Percentiles rank a stretch among this genome's conserved stretches.
Evolutionary conservation across 2,797 vertebrate species (phyloP).

Genomic region (Nannoperca australis): DNA sequence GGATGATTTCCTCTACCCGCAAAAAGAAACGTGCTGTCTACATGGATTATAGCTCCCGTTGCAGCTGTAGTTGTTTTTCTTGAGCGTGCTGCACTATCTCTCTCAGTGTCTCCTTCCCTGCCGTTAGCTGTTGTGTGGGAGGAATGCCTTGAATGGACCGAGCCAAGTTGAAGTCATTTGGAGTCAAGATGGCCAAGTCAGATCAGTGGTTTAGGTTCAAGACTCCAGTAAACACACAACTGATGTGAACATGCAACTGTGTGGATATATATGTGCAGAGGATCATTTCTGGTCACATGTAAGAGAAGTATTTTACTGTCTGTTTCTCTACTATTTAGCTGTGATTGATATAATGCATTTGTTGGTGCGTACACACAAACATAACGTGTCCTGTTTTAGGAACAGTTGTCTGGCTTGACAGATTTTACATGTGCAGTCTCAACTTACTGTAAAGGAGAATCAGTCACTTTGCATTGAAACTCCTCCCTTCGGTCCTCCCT

Average conservation of each 20-base stretch:
- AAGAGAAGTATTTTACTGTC: neutral
- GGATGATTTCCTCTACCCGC: neutral
- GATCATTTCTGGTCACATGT: no score
- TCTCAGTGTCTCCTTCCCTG: conserved; percentile 26
- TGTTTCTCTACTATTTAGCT: neutral
- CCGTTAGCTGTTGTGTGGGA: conserved; percentile 47
- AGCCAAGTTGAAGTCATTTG: conserved; percentile 66
- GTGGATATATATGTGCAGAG: neutral
- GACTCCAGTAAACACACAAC: conserved; percentile 29
- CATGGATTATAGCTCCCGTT: neutral
- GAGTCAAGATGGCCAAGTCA: conserved; percentile 54
- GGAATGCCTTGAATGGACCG: conserved; percentile 51
- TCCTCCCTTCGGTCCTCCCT: neutral
- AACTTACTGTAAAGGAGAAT: neutral
- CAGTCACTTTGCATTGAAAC: neutral
- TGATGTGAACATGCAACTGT: neutral
- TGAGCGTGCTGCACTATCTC: conserved; percentile 21
- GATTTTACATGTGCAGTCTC: neutral
- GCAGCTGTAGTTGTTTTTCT: neutral
- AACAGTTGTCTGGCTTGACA: neutral
- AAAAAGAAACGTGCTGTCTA: neutral
- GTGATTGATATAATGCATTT: neutral
- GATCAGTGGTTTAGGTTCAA: conserved; percentile 55
- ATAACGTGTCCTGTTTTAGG: neutral
- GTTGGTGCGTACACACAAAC: neutral